Base-by-base conservation (phyloP, 1,140 invertebrate genomes). In the Probaryconus sp. region DNA sequence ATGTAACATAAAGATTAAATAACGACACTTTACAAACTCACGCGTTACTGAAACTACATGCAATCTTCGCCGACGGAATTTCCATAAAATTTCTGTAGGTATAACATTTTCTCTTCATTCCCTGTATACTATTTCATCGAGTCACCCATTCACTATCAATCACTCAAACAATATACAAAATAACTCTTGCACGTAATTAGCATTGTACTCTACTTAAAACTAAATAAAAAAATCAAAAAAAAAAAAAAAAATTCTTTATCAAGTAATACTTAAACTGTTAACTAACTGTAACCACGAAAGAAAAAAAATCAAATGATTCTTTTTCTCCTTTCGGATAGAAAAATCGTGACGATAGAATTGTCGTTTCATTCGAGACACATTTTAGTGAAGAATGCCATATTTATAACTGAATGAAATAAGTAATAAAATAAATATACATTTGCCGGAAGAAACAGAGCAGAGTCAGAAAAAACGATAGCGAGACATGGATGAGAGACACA, bases 401-500 rank as follows among this genome's bases (percentile, higher is more conserved):
- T n/a, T n/a, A n/a, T n/a, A n/a, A n/a, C n/a, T n/a, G n/a, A n/a
- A n/a, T n/a, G n/a, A n/a, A n/a, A n/a, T n/a, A n/a, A n/a, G n/a
- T n/a, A n/a, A n/a, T n/a, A n/a, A n/a, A n/a, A 17, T 17, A 17
- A 18, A 17, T 4, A 11, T 5, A 13, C 9, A 43, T 10, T 6
- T n/a, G 26, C 14, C 35, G 18, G 9, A 63, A n/a, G 3, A 45
- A 51, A 38, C 10, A 58, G 21, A 24, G 7, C 7, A 7, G 3
- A 24, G 7, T 24, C 3, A 3, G 28, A 5, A 30, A 9, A 30
- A n/a, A 30, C 20, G 18, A 24, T n/a, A 21, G 51, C 50, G 38
- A 72, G 43, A 47, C 68, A 64, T 70, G 56, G 48, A 73, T 67
- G 50, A 51, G 55, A 61, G 56, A 63, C 63, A 58, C 56, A 69